Percentiles rank a stretch among this genome's conserved stretches.
phyloP scores from a whole-genome alignment of 2,888 invertebrate genomes.

The Calameuta filiformis region DNA sequence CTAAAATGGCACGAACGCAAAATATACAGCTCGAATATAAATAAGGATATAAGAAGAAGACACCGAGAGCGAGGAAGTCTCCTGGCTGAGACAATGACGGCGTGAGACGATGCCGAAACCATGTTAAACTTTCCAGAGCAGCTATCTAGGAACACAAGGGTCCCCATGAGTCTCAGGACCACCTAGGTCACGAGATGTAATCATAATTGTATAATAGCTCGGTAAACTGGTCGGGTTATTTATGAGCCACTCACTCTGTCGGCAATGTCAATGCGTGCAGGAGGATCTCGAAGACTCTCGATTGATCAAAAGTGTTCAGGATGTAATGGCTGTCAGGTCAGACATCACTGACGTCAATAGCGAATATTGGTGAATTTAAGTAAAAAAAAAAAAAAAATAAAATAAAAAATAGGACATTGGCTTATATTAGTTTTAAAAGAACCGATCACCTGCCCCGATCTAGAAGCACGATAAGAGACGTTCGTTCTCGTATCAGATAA shows the following conservation, averaged over 20 bases:
- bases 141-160: constrained; percentile 31
- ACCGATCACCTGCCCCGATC: constrained; percentile 51
- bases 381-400: too few species aligned
- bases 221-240: constrained; percentile 59
- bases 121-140: constrained; percentile 39
- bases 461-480: constrained; percentile 46
- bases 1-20: neutral
- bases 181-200: constrained; percentile 57
- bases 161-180: constrained; percentile 46
- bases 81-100: constrained; percentile 34
- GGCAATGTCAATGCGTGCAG: constrained; percentile 52
- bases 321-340: neutral
- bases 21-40: neutral
- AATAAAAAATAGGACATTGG: neutral
- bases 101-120: constrained; percentile 23
- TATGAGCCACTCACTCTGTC: constrained; percentile 55
- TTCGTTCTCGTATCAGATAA: constrained; percentile 52
- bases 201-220: constrained; percentile 62
- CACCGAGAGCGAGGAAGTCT: neutral
- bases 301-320: neutral
- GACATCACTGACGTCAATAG: neutral
- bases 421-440: constrained; percentile 26
- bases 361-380: neutral
- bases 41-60: neutral
- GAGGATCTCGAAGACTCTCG: constrained; percentile 29